phyloP scores from a whole-genome alignment of 1,140 invertebrate genomes.

The Triops longicaudatus region DNA sequence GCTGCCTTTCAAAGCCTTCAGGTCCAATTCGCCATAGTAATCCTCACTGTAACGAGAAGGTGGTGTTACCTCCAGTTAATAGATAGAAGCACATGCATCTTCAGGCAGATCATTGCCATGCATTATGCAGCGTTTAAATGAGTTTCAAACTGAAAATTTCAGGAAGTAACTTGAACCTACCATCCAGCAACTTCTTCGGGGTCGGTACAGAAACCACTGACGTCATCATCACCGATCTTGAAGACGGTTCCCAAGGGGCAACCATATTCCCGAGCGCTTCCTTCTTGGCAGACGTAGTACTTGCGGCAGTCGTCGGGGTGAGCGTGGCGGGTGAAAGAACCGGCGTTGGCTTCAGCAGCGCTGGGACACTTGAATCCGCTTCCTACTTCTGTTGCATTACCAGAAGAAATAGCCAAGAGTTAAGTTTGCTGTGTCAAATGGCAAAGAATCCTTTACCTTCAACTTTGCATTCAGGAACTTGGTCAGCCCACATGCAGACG shows the following conservation, averaged over 20 bases:
- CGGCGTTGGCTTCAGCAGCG: slow-evolving; percentile 62
- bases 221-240: slow-evolving; percentile 82
- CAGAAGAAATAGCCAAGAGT: not conserved
- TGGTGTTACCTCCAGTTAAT: not conserved
- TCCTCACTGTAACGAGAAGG: slow-evolving; percentile 56
- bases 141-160: slow-evolving; percentile 31
- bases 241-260: slow-evolving; percentile 92
- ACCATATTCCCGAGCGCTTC: slow-evolving; percentile 81
- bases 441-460: no score
- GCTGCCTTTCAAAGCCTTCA: slow-evolving; percentile 86
- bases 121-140: not conserved
- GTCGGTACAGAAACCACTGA: slow-evolving; percentile 83
- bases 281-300: slow-evolving; percentile 81
- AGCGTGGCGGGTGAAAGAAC: slow-evolving; percentile 86
- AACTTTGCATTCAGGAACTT: slow-evolving; percentile 79
- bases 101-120: not conserved
- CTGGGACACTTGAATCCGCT: slow-evolving; percentile 81
- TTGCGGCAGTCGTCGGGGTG: slow-evolving; percentile 91
- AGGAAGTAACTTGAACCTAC: slow-evolving; percentile 50
- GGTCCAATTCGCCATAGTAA: slow-evolving; percentile 88
- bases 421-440: no score
- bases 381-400: slow-evolving; percentile 61
- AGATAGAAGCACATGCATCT: not conserved
- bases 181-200: slow-evolving; percentile 89
- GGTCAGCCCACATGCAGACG: slow-evolving; percentile 91